Evolutionary conservation across 2,797 vertebrate genomes (phyloP).

Genomic region (Macrochelys suwanniensis): DNA sequence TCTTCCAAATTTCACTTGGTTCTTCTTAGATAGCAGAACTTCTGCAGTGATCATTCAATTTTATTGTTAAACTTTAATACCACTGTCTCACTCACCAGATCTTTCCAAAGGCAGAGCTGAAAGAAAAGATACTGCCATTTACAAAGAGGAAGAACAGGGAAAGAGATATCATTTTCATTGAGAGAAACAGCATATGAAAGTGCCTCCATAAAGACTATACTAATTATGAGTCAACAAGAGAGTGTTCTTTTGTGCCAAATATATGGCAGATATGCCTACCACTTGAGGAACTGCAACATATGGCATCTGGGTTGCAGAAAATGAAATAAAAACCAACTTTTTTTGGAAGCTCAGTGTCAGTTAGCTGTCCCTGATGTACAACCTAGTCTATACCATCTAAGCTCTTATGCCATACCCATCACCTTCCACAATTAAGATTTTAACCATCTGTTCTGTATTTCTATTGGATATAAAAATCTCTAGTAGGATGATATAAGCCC

Average conservation of each 20-base stretch:
- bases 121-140: background rate
- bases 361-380: background rate
- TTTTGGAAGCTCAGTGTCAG: too few species aligned
- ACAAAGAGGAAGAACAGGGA: background rate
- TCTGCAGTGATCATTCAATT: background rate
- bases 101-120: background rate
- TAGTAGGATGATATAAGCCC: background rate
- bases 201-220: background rate
- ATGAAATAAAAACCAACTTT: background rate
- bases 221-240: background rate
- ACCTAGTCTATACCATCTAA: background rate
- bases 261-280: background rate
- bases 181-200: background rate
- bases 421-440: background rate
- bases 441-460: background rate
- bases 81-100: background rate
- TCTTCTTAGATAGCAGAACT: background rate
- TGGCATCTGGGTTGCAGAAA: too few species aligned
- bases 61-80: background rate
- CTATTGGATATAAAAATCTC: background rate
- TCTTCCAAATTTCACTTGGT: too few species aligned
- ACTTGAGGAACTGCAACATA: background rate
- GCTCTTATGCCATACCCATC: background rate
- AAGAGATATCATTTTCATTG: background rate
- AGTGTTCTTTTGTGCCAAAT: background rate